Evolutionary conservation across 2,888 invertebrate genomes (phyloP).

Genomic region (Tiliacea citrago): DNA sequence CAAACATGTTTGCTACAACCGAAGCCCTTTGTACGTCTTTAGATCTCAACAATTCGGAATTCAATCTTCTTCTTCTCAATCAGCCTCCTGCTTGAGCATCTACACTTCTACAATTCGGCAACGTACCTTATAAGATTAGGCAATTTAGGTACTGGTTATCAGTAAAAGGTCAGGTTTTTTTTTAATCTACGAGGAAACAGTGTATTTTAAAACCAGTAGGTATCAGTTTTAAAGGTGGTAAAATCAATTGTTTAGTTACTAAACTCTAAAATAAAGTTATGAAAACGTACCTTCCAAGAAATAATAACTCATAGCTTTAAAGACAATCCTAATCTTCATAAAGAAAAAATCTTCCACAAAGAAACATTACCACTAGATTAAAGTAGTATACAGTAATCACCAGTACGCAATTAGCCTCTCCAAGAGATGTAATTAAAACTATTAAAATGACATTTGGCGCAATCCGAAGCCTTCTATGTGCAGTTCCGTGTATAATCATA

Average conservation of each 20-base stretch:
- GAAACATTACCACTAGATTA: constrained; percentile 58
- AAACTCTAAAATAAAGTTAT: constrained; percentile 2
- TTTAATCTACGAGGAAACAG: no score
- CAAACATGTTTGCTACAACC: background rate
- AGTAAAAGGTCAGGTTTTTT: background rate
- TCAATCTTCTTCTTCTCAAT: background rate
- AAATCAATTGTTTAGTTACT: background rate
- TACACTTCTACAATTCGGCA: background rate
- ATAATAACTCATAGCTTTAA: constrained; percentile 18
- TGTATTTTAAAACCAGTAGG: background rate
- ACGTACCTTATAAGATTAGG: background rate
- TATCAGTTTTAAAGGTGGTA: background rate
- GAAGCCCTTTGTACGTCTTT: background rate
- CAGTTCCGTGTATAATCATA: constrained; percentile 76
- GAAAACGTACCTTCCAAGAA: constrained; percentile 22
- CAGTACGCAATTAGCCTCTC: constrained; percentile 76
- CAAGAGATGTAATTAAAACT: constrained; percentile 83
- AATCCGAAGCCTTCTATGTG: constrained; percentile 68
- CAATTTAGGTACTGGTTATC: background rate
- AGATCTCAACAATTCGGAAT: background rate
- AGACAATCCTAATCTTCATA: constrained; percentile 30
- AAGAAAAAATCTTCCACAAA: constrained; percentile 52
- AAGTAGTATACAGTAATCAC: constrained; percentile 68
- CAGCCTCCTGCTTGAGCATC: background rate
- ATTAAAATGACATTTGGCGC: constrained; percentile 88